These are phyloP conservation scores for Linnaemya vulpina DNA, from an alignment of 2,888 invertebrate species.

Conservation along the genomic window DNA sequence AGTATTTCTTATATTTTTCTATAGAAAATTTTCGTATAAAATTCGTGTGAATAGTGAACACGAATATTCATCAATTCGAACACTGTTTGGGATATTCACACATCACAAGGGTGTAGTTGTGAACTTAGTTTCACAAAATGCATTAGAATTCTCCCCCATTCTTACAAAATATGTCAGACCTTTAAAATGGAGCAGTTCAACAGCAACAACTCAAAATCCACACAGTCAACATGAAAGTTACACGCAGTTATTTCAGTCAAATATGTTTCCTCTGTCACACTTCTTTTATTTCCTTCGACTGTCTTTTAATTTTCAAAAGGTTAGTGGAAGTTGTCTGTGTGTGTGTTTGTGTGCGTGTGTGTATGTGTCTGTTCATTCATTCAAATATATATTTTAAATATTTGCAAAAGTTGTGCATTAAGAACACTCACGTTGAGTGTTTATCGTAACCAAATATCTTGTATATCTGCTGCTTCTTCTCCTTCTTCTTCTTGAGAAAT, in stretches of 20 bases:
- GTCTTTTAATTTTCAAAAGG: background rate
- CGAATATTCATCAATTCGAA: no score
- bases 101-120: no score
- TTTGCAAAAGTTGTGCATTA: background rate
- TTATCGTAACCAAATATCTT: background rate
- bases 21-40: no score
- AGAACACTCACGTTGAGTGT: background rate
- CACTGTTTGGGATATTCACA: no score
- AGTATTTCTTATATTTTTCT: no score
- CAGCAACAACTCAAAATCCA: background rate
- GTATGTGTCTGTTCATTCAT: background rate
- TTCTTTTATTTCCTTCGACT: background rate
- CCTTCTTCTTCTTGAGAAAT: background rate
- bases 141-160: no score
- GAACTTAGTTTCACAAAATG: no score
- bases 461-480: no score
- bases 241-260: background rate
- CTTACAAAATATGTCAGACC: no score
- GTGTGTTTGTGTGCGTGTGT: no score
- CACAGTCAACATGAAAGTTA: background rate
- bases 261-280: background rate
- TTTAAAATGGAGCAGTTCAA: background rate
- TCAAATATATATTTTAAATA: background rate
- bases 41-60: no score
- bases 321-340: background rate